These are phyloP conservation scores for Diorhabda elongata DNA, from an alignment of 1,140 invertebrate genomes.

Conservation along the genomic window DNA sequence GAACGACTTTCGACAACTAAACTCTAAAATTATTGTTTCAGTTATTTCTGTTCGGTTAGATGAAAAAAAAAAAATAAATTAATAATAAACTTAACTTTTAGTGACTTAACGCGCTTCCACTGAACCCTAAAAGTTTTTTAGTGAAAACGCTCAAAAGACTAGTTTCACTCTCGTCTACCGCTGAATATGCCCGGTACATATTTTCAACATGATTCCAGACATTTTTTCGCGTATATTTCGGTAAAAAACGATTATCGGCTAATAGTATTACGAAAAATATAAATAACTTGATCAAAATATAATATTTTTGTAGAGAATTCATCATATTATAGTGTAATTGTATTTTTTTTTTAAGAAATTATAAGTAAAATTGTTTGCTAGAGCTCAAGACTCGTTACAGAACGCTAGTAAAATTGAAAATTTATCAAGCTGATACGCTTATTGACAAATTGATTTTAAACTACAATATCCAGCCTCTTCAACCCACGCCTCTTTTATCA, in stretches of 20 bases:
- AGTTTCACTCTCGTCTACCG: slow-evolving; percentile 42
- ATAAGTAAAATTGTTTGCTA: no score
- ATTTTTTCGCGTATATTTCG: slow-evolving; percentile 8
- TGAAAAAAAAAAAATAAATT: slow-evolving; percentile 17
- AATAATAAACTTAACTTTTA: slow-evolving; percentile 32
- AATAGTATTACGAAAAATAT: slow-evolving; percentile 36
- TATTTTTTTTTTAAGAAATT: no score
- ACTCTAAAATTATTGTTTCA: slow-evolving; percentile 11
- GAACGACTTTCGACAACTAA: background rate
- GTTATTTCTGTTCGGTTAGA: slow-evolving; percentile 4
- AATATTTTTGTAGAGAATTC: no score
- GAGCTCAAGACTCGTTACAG: no score
- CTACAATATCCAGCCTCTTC: no score
- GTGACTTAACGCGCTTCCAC: slow-evolving; percentile 26
- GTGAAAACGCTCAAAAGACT: slow-evolving; percentile 32
- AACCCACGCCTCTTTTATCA: no score
- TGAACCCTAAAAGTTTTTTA: slow-evolving; percentile 15
- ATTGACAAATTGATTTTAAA: no score
- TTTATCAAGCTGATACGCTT: no score
- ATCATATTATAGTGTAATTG: no score
- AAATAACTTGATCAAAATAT: no score
- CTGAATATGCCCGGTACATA: slow-evolving; percentile 19
- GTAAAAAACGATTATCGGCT: slow-evolving; percentile 41
- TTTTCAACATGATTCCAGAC: slow-evolving; percentile 9
- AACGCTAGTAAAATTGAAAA: no score